Base-by-base conservation (phyloP, 2,797 vertebrate species). In the Monodelphis domestica region DNA sequence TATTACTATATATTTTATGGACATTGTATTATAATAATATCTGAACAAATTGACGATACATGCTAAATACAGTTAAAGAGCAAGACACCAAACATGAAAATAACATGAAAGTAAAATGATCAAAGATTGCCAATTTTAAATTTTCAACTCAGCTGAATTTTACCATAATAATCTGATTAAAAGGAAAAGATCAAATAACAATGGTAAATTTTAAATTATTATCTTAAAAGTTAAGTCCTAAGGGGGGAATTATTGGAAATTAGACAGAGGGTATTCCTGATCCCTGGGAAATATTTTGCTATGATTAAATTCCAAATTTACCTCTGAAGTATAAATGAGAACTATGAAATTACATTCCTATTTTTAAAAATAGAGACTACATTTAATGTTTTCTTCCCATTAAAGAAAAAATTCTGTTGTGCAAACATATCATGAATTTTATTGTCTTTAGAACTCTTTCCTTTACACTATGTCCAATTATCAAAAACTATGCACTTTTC, bases 261-360 rank as follows among this genome's bases (percentile, higher is more conserved):
- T 89, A 92, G 92, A 55, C 89, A 87, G 2, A 3, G 6, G 3
- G 6, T 12, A 92, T 15, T 0, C 78, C 88, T 84, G 91, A 91
- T 91, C 33, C 0, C 53, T 91, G 56, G 14, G 52, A 91, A 95
- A 51, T 38, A 26, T 50, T 54, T 2, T 30, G 63, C 1, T 53
- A 50, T 4, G 57, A 55, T 15, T 89, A 51, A 90, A 0, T 12
- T n/a, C 33, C 5, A 54, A n/a, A 54, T 57, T 38, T 1, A 78
- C 92, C 57, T 88, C 12, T 54, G 91, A 93, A 93, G 54, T 45
- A 2, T 52, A 59, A 30, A 57, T 33, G 50, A 70, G 91, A 93
- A 53, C 53, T 11, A 53, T 88, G 54, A 91, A 56, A 53, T 12
- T 21, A 33, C 14, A 90, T 91, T 5, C 38, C 5, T 45, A 88